These are phyloP conservation scores for Rhea pennata DNA, from an alignment of 2,113 vertebrate genomes.

Conservation along the genomic window DNA sequence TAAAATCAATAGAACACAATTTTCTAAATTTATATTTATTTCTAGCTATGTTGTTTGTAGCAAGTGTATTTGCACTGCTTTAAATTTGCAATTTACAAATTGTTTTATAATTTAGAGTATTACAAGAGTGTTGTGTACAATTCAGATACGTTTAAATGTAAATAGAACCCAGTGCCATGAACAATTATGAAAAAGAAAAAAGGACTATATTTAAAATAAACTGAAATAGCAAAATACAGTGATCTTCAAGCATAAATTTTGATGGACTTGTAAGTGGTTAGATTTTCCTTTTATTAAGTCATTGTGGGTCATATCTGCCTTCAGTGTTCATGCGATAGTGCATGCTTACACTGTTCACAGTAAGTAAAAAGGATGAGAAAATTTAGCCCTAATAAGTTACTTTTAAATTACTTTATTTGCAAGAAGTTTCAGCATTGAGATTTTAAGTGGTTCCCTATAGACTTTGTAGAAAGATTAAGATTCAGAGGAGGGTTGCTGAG, in stretches of 20 bases:
- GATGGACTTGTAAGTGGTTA: not conserved
- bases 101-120: not conserved
- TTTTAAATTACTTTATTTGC: not conserved
- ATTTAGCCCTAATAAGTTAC: not conserved
- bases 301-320: not conserved
- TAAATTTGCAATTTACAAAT: not conserved
- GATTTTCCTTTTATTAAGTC: not conserved
- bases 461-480: not conserved
- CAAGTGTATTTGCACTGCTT: not conserved
- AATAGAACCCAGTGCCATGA: not conserved
- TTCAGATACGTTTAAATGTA: not conserved
- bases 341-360: not conserved
- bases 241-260: not conserved
- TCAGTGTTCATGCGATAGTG: not conserved
- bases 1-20: not conserved
- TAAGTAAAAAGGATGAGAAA: not conserved
- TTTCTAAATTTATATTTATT: not conserved
- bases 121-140: not conserved
- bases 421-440: not conserved
- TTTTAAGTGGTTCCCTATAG: not conserved
- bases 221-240: not conserved
- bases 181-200: not conserved
- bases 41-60: not conserved
- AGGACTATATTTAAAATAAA: not conserved
- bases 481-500: not conserved